Evolutionary conservation across 1,140 invertebrate species (phyloP), one percentile per base, ranked within the genome.

Genomic region (Himalopsyche phryganea): DNA sequence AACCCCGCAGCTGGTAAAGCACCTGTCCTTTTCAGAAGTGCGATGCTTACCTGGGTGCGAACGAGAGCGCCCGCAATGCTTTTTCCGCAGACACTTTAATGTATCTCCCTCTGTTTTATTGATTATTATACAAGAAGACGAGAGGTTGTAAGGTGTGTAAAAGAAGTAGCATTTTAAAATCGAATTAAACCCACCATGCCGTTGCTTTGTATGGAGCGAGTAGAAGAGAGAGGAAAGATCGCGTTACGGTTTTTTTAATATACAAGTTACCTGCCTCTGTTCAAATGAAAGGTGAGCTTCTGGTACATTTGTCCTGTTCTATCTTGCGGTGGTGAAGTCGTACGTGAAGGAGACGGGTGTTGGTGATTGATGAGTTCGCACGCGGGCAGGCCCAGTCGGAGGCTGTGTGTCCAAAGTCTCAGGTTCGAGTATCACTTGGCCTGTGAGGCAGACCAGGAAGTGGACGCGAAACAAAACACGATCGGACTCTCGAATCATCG

Each of bases 21-120:
- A 73, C 71, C 73, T 73, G 75, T 77, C 76, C 72, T 72, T 76
- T 74, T 78, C 75, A 66, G 71, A 69, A 71, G 66, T 64, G 74
- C 71, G 68, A 74, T 69, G 72, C 75, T 72, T 74, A 75, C 67
- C 69, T 70, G 58, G 70, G 75, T 70, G 69, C 68, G 70, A 71
- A 73, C 68, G 73, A 77, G 73, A 74, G 74, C 69, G 73, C 32
- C 17, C 59, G 40, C 38, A 6, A 33, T 19, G 20, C 17, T 38
- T 33, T 23, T 14, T 28, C 23, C 23, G 13, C 17, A 40, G 28
- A 14, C 32, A 28, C 4, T 55, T 11, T 18, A 40, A 32, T 40
- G 6, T 20, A 33, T 50, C 38, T 42, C 46, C 32, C 18, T 50
- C 18, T 33, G 18, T 11, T 5, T 7, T 11, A 15, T 15, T 17